A percentile compares a stretch with the other conserved stretches of the same genome.
These are phyloP conservation scores for Cyphomyrus discorhynchus DNA, from an alignment of 2,113 vertebrate species.

Conservation along the genomic window DNA sequence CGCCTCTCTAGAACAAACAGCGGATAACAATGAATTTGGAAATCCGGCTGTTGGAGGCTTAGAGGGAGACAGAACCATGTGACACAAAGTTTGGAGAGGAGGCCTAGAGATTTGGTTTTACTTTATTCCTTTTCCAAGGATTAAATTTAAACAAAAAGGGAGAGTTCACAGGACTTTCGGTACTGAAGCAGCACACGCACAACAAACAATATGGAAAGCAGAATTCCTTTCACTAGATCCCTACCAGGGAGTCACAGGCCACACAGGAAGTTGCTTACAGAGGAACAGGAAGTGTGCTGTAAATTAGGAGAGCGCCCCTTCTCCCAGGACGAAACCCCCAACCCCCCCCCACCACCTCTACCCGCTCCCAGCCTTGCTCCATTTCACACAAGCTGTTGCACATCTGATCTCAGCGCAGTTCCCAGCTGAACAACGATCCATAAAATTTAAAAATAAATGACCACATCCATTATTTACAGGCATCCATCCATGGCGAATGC, in stretches of 20 bases:
- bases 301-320: neutral
- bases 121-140: neutral
- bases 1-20: neutral
- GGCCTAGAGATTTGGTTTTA: neutral
- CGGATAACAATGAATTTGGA: neutral
- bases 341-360: too few species aligned
- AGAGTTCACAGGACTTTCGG: neutral
- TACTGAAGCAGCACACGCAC: neutral
- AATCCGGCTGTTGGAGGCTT: neutral
- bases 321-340: neutral
- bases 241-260: neutral
- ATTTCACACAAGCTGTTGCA: neutral
- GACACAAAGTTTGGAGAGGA: neutral
- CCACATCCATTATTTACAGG: slow-evolving; percentile 54
- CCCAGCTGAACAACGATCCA: slow-evolving; percentile 21
- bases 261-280: neutral
- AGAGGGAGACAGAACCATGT: neutral
- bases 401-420: slow-evolving; percentile 12
- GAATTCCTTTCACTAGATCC: neutral
- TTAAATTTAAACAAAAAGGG: neutral
- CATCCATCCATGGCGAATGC: slow-evolving; percentile 40
- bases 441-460: slow-evolving; percentile 53
- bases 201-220: neutral
- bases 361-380: neutral
- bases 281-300: neutral